Evolutionary conservation across 2,888 invertebrate genomes (phyloP), one percentile per base, ranked within the genome.

Genomic region (Idaea biselata): DNA sequence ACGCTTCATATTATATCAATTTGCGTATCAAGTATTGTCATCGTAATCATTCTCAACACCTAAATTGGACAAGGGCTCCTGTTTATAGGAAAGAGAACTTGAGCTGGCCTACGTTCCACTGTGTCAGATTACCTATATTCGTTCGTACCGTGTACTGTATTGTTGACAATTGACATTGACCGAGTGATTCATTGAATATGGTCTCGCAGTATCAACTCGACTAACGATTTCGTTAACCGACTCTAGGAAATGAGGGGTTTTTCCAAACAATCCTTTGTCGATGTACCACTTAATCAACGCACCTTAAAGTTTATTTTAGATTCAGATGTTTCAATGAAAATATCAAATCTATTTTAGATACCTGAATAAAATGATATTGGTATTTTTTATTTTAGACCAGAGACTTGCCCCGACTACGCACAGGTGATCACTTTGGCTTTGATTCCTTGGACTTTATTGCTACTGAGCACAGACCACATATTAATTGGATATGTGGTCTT

Each of bases 91-190:
- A 56, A 56, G 56, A 17, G 18, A 56, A 18, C 44, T 14, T 14
- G 44, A 44, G 44, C 44, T 44, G 14, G 44, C 44, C 5, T 44
- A 44, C 44, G 44, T 44, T 44, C 44, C 44, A 44, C 44, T 44
- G 44, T 8, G 44, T 44, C 44, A 55, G 14, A 56, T 56, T 18
- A 68, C 66, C 65, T 66, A 68, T 72, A 73, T 70, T 71, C 71
- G 73, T 75, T 74, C 73, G 76, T 73, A 73, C 73, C 69, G 68
- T 73, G 70, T 44, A 44, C 68, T 73, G 72, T 68, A 71, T 73
- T 73, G 76, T 79, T 73, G 44, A 44, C 44, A 74, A 74, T 79
- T 86, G 87, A 84, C 88, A 88, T 86, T 88, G 88, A 87, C 87
- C 87, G 81, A 87, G 79, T 82, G 80, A 83, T 82, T 83, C 84